A percentile compares a stretch with the other conserved stretches of the same genome.
Evolutionary conservation across 30 jellyfish, hydroid and myxozoan genomes (phyloP).

Genomic region (Turritopsis rubra): DNA sequence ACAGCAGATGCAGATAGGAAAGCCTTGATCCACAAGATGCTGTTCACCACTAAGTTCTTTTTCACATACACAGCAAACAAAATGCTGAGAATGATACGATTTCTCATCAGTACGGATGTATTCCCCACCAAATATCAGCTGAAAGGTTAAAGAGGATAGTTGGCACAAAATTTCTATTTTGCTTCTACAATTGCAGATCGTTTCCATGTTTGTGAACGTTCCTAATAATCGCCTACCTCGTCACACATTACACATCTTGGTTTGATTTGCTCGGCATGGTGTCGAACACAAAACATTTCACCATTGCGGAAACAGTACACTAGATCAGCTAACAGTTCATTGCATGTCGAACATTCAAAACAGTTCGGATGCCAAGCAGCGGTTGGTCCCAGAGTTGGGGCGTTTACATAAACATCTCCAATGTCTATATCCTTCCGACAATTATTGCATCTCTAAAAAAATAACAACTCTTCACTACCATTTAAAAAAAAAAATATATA

Average conservation of each 20-base stretch:
- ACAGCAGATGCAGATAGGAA: constrained; percentile 85
- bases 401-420: constrained; percentile 65
- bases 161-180: neutral
- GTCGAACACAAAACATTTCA: constrained; percentile 76
- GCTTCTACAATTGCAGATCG: neutral
- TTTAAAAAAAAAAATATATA: neutral
- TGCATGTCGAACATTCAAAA: constrained; percentile 70
- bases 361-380: constrained; percentile 97
- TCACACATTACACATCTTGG: constrained; percentile 94
- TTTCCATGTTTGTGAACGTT: too few species aligned
- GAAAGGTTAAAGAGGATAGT: neutral
- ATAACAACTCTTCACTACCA: neutral
- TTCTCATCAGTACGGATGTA: constrained; percentile 87
- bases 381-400: constrained; percentile 52
- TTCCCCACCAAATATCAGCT: constrained; percentile 85
- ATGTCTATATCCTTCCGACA: constrained; percentile 54
- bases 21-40: constrained; percentile 84
- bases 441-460: constrained; percentile 52
- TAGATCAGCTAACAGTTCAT: constrained; percentile 80
- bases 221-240: too few species aligned
- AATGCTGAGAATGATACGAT: constrained; percentile 76
- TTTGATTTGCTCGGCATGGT: constrained; percentile 77
- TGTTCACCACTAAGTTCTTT: constrained; percentile 79
- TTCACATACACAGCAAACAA: constrained; percentile 89
- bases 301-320: constrained; percentile 59